These are phyloP conservation scores for Platypus cylindrus DNA, from an alignment of 2,888 invertebrate species.

Conservation along the genomic window DNA sequence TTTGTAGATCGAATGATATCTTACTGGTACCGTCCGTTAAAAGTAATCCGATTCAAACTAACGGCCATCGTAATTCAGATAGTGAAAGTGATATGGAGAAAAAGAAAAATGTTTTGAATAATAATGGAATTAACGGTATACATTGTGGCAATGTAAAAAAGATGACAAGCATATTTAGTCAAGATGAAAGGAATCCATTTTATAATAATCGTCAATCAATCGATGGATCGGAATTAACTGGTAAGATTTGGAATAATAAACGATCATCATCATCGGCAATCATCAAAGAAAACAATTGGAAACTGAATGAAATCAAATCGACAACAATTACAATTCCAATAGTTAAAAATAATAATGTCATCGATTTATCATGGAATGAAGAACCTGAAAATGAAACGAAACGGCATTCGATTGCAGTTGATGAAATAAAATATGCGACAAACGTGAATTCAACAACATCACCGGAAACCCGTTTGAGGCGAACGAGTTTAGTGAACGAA, in stretches of 20 bases:
- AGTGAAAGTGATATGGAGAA: slow-evolving; percentile 18
- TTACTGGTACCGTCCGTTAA: slow-evolving; percentile 31
- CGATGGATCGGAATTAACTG: slow-evolving; percentile 14
- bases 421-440: slow-evolving; percentile 40
- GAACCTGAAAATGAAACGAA: slow-evolving; percentile 30
- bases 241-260: slow-evolving; percentile 7
- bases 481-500: slow-evolving; percentile 26
- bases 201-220: slow-evolving; percentile 9
- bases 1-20: slow-evolving; percentile 59
- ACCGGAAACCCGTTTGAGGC: slow-evolving; percentile 21
- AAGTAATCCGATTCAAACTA: slow-evolving; percentile 12
- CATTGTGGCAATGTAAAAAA: slow-evolving; percentile 22
- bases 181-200: slow-evolving; percentile 12
- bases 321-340: slow-evolving; percentile 33
- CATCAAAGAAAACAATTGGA: slow-evolving; percentile 13
- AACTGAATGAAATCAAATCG: slow-evolving; percentile 24
- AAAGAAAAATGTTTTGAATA: slow-evolving; percentile 13
- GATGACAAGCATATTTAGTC: slow-evolving; percentile 19
- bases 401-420: slow-evolving; percentile 46
- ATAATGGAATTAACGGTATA: slow-evolving; percentile 11
- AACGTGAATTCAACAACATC: slow-evolving; percentile 18
- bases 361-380: slow-evolving; percentile 22
- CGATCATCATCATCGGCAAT: slow-evolving; percentile 1
- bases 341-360: slow-evolving; percentile 23
- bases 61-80: slow-evolving; percentile 13